Base-by-base conservation (phyloP, 2,888 invertebrate genomes). In the Eulithis prunata region DNA sequence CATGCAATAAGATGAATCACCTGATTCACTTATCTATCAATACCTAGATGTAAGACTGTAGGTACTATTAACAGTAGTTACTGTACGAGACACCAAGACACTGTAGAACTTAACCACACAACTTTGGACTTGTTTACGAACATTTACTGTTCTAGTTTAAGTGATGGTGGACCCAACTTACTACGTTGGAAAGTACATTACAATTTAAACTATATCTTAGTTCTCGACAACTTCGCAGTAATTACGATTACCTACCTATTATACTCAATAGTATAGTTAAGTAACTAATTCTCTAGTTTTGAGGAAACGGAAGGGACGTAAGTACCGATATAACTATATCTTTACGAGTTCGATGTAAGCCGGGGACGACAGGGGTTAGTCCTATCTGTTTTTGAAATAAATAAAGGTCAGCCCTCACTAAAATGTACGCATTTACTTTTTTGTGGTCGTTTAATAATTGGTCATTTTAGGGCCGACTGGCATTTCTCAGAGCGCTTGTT, bases 91-190 rank as follows among this genome's bases (percentile, higher is more conserved):
- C 84, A 83, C 82, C 82, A 81, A 83, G 81, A 83, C 82, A 81
- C 82, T 79, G 49, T 51, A 81, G 81, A 88, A 87, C 85, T 87
- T 85, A 85, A 85, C 89, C 89, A 79, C 88, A 84, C 81, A 90
- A 90, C 86, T 89, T 90, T 88, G 87, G 87, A 87, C 86, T 90
- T 88, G 88, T 88, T 88, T 88, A 88, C 84, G 83, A 82, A 85
- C 86, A 82, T 83, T 86, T 83, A 82, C 83, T 83, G 86, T 85
- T 86, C 68, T 84, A 85, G 84, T 88, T 88, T 89, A 88, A 85
- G 87, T 85, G 86, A 85, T 83, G 83, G 84, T 81, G 49, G 49
- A 21, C 78, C 12, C 75, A 84, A 86, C 81, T 86, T 81, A 78
- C 78, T 82, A 79, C 75, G 74, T 82, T 66, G 77, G 74, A 69